A percentile compares a stretch with the other conserved stretches of the same genome.
phyloP scores from a whole-genome alignment of 2,888 invertebrate species.

The Tenthredo notha region DNA sequence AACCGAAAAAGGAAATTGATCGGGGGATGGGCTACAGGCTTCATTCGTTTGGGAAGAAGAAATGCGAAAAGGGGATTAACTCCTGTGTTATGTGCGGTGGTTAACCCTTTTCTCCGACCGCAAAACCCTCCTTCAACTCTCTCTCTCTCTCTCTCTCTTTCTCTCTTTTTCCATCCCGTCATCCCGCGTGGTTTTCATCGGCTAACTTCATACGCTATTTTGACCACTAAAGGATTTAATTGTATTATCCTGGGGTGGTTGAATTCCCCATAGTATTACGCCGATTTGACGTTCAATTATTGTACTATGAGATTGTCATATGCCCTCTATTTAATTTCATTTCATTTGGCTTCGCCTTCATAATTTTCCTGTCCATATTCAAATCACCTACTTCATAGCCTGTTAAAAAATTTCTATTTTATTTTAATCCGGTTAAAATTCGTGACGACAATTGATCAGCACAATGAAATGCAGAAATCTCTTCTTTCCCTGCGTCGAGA shows the following conservation, averaged over 20 bases:
- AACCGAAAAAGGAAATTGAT: not conserved
- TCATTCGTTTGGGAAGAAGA: not conserved
- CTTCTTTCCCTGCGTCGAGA: not conserved
- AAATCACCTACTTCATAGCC: not conserved
- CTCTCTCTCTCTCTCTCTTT: not conserved
- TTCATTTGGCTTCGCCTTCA: not conserved
- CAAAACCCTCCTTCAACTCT: not conserved
- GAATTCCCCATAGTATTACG: constrained; percentile 27
- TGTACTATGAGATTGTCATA: not conserved
- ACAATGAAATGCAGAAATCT: not conserved
- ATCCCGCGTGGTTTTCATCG: constrained; percentile 44
- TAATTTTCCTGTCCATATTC: not conserved
- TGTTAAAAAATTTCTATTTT: not conserved
- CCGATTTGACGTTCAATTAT: constrained; percentile 34
- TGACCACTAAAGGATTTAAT: constrained; percentile 43
- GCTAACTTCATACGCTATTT: constrained; percentile 43
- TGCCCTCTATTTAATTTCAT: not conserved
- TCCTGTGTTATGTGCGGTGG: not conserved
- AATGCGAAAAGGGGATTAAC: constrained; percentile 35
- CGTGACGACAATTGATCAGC: not conserved
- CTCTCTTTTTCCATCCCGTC: not conserved
- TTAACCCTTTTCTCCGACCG: constrained; percentile 42
- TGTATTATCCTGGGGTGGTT: constrained; percentile 24
- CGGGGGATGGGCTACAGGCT: not conserved
- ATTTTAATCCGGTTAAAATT: not conserved